Conservation (phyloP, 2,888 invertebrate genomes). For the Folsomia candida region DNA sequence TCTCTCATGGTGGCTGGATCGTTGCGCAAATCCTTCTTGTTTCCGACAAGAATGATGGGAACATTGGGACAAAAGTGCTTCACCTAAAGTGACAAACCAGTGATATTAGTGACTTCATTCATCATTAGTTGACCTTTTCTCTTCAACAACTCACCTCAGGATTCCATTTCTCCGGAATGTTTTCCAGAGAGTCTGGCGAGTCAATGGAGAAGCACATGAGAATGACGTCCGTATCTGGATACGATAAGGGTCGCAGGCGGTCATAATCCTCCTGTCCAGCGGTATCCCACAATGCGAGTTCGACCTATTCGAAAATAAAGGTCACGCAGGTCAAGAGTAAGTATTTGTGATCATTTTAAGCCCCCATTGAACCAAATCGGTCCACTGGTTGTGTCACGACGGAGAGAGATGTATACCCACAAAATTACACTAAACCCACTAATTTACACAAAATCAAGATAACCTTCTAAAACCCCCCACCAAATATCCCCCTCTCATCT, state of each 20-base stretch:
- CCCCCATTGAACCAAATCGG: too few species aligned
- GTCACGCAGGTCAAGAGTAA: conserved; percentile 1
- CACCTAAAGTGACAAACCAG: too few species aligned
- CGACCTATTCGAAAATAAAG: conserved; percentile 33
- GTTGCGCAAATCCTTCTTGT: conserved; percentile 94
- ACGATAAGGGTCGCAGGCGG: conserved; percentile 87
- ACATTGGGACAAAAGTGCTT: conserved; percentile 99
- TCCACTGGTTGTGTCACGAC: too few species aligned
- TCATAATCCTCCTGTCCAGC: conserved; percentile 98
- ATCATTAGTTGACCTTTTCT: too few species aligned
- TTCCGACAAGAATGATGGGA: conserved; percentile 97
- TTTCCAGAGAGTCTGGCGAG: conserved; percentile 97
- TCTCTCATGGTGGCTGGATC: conserved; percentile 92
- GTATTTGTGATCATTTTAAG: too few species aligned
- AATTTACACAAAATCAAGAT: too few species aligned
- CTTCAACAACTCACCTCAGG: conserved; percentile 98
- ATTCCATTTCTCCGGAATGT: conserved; percentile 99
- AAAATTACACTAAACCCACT: too few species aligned
- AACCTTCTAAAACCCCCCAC: too few species aligned
- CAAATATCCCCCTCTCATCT: too few species aligned
- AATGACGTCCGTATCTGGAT: conserved; percentile 98
- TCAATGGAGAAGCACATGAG: conserved; percentile 99
- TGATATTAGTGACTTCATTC: too few species aligned
- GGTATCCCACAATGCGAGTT: conserved; percentile 89
- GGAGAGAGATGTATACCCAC: too few species aligned